Base-by-base conservation (phyloP, 64 coral and sea anemone species). In the Astreopora myriophthalma region DNA sequence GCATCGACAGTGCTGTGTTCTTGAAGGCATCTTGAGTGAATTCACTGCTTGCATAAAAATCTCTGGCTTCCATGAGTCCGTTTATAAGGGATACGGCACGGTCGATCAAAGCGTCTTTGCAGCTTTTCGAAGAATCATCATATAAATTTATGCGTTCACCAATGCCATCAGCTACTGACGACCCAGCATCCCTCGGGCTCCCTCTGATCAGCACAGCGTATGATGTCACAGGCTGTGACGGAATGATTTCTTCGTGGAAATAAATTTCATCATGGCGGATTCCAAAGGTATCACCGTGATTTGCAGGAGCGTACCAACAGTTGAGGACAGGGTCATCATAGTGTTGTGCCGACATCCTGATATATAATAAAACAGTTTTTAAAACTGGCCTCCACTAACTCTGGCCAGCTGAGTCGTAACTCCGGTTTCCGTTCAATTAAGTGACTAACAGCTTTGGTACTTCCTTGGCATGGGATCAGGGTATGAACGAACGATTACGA, bases 201-300 rank as follows among this genome's bases (percentile, higher is more conserved):
- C 94, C 94, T 76, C 90, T 72, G 32, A 96, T 69, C 14, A 96
- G 62, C 55, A 96, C 84, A 22, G 94, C 86, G 78, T 93, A 96
- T 58, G 94, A 93, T 17, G 89, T 89, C 69, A 87, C 85, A 17
- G 84, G 81, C 66, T 96, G 94, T 36, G 85, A 85, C 13, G 94
- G 86, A 5, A 92, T 86, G 8, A 78, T 93, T 34, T 73, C 76
- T 39, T 82, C 62, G 42, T 92, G 82, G 64, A 96, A 89, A 37
- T 92, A 85, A 70, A 87, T 87, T 86, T 96, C 94, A 42, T 91
- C 94, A 52, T 91, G 94, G 66, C 94, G 94, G 49, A 96, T 88
- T 61, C 90, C 90, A 76, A 96, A 96, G 80, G 90, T 88, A 39
- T 96, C 94, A 20, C 89, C 94, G 0, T 48, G 58, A 57, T 67